These are phyloP conservation scores for Parelbella ahira DNA, from an alignment of 2,888 invertebrate genomes.

Conservation along the genomic window DNA sequence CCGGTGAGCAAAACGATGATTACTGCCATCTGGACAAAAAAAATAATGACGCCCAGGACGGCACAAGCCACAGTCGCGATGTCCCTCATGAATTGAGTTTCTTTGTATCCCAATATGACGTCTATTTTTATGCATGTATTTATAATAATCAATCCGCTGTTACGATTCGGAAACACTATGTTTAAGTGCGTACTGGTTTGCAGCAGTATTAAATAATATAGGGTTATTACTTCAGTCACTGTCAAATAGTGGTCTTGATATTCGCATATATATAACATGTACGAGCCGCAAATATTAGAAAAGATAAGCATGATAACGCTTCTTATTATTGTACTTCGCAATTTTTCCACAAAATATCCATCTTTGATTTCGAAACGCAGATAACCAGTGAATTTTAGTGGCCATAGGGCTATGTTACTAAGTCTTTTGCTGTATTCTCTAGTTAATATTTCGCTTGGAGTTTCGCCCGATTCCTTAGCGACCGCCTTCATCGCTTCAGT, in stretches of 20 bases:
- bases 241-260: slow-evolving; percentile 3
- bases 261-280: neutral
- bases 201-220: slow-evolving; percentile 32
- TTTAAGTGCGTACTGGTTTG: slow-evolving; percentile 41
- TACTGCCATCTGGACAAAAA: slow-evolving; percentile 35
- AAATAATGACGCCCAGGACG: slow-evolving; percentile 29
- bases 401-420: slow-evolving; percentile 32
- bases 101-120: slow-evolving; percentile 44
- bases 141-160: slow-evolving; percentile 39
- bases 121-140: slow-evolving; percentile 48
- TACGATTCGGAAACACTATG: slow-evolving; percentile 41
- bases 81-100: slow-evolving; percentile 54
- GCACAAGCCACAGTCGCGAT: slow-evolving; percentile 33
- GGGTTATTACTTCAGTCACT: slow-evolving; percentile 14
- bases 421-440: slow-evolving; percentile 16
- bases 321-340: slow-evolving; percentile 1
- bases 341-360: slow-evolving; percentile 34
- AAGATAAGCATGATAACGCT: slow-evolving; percentile 1
- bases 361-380: slow-evolving; percentile 46
- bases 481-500: too few species aligned
- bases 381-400: slow-evolving; percentile 41
- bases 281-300: neutral
- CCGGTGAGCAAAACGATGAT: slow-evolving; percentile 24
- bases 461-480: slow-evolving; percentile 32
- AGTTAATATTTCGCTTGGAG: slow-evolving; percentile 34